phyloP scores from a whole-genome alignment of 2,888 invertebrate genomes.

The Nemurella pictetii region DNA sequence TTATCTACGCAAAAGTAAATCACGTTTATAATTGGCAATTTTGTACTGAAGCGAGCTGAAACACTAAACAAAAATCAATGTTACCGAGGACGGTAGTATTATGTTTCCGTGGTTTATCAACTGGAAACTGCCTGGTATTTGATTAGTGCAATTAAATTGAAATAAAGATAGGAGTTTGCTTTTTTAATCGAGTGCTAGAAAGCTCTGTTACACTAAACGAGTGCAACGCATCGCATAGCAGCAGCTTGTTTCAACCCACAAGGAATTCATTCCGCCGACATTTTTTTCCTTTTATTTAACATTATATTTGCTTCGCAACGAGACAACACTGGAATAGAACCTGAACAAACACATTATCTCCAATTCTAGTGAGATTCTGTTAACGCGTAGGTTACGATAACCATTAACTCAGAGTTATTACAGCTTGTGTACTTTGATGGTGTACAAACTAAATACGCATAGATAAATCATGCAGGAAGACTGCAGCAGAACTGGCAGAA shows the following conservation, averaged over 20 bases:
- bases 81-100: neutral
- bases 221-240: too few species aligned
- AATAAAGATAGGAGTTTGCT: neutral
- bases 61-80: neutral
- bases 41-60: neutral
- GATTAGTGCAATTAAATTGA: neutral
- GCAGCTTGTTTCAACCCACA: too few species aligned
- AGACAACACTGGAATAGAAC: too few species aligned
- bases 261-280: too few species aligned
- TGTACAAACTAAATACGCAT: neutral
- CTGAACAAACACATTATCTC: too few species aligned
- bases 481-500: too few species aligned
- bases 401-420: neutral
- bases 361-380: neutral
- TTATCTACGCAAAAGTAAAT: neutral
- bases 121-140: neutral
- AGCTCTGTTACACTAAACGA: too few species aligned
- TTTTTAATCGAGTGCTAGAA: neutral
- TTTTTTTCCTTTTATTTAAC: too few species aligned
- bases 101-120: neutral
- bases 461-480: neutral
- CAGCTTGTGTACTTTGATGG: neutral
- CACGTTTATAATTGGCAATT: neutral
- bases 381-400: neutral
- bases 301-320: neutral